These are phyloP conservation scores for Parasteatoda tepidariorum DNA, from an alignment of 1,140 invertebrate genomes.

Conservation along the genomic window DNA sequence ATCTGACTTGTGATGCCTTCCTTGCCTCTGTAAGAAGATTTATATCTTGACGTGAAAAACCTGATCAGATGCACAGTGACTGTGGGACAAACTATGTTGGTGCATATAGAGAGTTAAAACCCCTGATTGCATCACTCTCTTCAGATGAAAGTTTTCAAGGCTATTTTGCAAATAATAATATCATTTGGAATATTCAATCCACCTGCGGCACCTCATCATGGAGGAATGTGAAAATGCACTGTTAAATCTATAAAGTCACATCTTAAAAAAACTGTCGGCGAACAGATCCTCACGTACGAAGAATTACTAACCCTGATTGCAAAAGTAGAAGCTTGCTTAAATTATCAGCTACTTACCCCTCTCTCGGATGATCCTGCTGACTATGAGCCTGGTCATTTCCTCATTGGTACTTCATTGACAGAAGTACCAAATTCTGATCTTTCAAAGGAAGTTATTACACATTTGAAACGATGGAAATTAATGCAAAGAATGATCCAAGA, in stretches of 20 bases:
- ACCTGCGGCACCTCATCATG: constrained; percentile 67
- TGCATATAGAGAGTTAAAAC: constrained; percentile 12
- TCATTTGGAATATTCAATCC: constrained; percentile 67
- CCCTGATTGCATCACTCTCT: not conserved
- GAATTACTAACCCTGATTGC: constrained; percentile 64
- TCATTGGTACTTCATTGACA: not conserved
- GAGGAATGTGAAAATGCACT: constrained; percentile 51
- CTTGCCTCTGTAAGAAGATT: constrained; percentile 6
- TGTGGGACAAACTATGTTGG: not conserved
- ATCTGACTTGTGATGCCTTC: constrained; percentile 1
- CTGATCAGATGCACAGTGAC: too few species aligned
- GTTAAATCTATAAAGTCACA: constrained; percentile 61
- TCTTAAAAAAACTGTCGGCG: constrained; percentile 57
- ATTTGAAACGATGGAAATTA: not conserved
- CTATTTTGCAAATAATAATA: not conserved
- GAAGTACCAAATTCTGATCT: not conserved
- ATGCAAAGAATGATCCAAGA: not conserved
- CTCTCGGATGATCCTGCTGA: constrained; percentile 65
- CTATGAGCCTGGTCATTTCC: constrained; percentile 25
- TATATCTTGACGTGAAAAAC: not conserved
- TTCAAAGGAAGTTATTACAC: not conserved
- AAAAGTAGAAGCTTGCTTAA: constrained; percentile 66
- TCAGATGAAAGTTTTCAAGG: not conserved
- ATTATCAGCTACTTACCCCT: constrained; percentile 64
- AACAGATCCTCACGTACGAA: constrained; percentile 63